Evolutionary conservation across 2,797 vertebrate genomes (phyloP).

Genomic region (Falco concolor): DNA sequence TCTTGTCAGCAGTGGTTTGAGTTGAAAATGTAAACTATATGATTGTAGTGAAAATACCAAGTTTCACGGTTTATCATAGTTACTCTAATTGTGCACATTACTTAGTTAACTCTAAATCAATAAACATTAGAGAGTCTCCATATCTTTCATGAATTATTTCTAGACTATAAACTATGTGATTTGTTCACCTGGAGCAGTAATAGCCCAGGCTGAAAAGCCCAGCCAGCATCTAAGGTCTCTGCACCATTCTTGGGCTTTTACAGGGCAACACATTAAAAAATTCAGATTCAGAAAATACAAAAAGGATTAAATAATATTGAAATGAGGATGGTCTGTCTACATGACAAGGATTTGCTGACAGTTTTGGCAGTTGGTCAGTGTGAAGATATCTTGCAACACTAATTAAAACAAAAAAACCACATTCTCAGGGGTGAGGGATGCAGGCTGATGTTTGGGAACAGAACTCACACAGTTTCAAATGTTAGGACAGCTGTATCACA

Average conservation of each 20-base stretch:
- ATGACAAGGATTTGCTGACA: rapidly evolving
- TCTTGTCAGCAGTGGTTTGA: not conserved
- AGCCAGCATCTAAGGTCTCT: not conserved
- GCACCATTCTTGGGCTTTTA: not conserved
- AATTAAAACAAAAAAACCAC: not conserved
- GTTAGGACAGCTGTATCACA: not conserved
- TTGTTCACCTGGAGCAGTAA: not conserved
- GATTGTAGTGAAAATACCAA: not conserved
- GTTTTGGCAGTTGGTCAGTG: not conserved
- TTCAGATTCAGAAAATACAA: not conserved
- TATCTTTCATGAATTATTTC: not conserved
- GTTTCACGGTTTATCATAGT: not conserved
- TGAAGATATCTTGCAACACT: not conserved
- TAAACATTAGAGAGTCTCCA: not conserved
- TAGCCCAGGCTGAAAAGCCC: not conserved
- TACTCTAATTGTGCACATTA: not conserved
- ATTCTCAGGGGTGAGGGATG: not conserved
- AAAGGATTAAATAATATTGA: not conserved
- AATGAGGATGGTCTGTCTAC: not conserved
- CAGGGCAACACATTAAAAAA: not conserved
- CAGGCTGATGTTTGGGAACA: not conserved
- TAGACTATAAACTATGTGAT: not conserved
- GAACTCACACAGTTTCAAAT: not conserved
- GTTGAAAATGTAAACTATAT: not conserved
- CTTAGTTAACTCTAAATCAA: not conserved